These are phyloP conservation scores for Ammodytes dubius DNA, from an alignment of 2,113 vertebrate species.

Conservation along the genomic window DNA sequence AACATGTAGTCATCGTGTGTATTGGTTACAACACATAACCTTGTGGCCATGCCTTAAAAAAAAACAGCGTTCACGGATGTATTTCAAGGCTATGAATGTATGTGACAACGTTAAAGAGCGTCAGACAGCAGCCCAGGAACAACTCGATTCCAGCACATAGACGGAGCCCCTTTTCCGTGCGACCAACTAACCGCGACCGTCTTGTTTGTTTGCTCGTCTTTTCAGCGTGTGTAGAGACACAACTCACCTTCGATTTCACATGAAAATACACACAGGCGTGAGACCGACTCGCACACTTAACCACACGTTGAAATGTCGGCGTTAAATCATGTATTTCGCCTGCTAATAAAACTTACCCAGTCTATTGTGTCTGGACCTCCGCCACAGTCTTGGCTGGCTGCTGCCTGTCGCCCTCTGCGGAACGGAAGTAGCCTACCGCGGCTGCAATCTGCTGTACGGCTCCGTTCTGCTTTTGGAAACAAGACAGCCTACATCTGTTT, in stretches of 20 bases:
- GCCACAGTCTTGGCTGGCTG: constrained; percentile 82
- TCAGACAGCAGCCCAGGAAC: constrained; percentile 12
- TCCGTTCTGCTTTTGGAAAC: constrained; percentile 55
- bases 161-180: constrained; percentile 63
- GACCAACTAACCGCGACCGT: constrained; percentile 46
- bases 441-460: constrained; percentile 80
- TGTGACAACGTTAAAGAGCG: neutral
- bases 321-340: neutral
- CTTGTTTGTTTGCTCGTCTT: constrained; percentile 59
- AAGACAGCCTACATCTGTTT: neutral
- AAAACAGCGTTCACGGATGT: rapidly evolving
- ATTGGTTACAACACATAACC: rapidly evolving
- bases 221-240: neutral
- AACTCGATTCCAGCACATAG: constrained; percentile 65
- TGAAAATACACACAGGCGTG: neutral
- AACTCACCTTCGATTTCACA: neutral
- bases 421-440: constrained; percentile 89
- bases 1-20: rapidly evolving
- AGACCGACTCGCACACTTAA: rapidly evolving
- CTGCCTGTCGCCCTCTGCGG: constrained; percentile 88
- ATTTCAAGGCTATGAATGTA: neutral
- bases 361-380: constrained; percentile 84
- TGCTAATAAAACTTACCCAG: constrained; percentile 68
- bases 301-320: neutral
- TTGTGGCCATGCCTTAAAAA: rapidly evolving